phyloP scores from a whole-genome alignment of 2,888 invertebrate species.

The Cetonia aurata region DNA sequence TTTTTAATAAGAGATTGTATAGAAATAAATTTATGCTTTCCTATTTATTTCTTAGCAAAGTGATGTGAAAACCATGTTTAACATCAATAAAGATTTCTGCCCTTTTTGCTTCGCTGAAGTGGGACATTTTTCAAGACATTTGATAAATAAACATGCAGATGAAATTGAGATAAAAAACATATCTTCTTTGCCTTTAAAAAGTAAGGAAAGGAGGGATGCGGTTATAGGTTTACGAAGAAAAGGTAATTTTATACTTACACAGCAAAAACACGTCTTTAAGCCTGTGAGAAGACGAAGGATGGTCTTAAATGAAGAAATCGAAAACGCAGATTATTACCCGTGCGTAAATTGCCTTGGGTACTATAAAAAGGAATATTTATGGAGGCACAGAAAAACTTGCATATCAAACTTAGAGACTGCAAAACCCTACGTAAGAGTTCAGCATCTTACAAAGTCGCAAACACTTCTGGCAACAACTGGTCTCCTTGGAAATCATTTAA shows the following conservation, averaged over 20 bases:
- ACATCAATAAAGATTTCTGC: background rate
- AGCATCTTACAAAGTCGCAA: background rate
- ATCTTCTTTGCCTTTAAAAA: background rate
- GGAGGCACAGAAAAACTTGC: background rate
- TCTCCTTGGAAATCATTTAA: background rate
- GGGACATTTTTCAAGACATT: constrained; percentile 8
- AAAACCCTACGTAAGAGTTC: background rate
- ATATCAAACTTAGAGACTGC: background rate
- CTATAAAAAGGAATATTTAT: background rate
- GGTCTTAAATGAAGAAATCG: background rate
- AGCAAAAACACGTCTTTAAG: background rate
- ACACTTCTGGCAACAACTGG: background rate
- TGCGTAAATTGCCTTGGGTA: background rate
- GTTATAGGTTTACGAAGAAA: background rate
- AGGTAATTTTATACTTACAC: background rate
- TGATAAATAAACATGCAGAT: background rate
- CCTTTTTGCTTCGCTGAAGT: constrained; percentile 3
- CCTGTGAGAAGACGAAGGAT: background rate
- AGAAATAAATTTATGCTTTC: too few relatives aligned
- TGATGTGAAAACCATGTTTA: too few relatives aligned
- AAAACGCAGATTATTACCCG: background rate
- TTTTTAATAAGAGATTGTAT: too few relatives aligned
- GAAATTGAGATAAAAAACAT: constrained; percentile 4
- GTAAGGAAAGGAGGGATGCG: background rate
- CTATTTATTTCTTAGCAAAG: too few relatives aligned